Percentiles rank a stretch among this genome's conserved stretches.
Evolutionary conservation across 1,140 invertebrate genomes (phyloP).

Genomic region (Panulirus ornatus): DNA sequence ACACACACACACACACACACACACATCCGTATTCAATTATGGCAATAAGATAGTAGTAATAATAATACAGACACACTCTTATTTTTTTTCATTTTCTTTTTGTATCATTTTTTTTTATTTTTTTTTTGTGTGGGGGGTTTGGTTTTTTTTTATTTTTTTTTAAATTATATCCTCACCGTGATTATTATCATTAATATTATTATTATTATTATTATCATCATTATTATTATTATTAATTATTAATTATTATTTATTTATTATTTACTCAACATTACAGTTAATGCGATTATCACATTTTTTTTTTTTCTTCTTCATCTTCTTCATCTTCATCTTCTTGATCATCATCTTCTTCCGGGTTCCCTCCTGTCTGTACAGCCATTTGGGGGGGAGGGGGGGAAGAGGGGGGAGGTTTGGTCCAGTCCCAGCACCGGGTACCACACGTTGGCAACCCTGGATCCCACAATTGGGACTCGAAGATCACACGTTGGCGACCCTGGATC

Average conservation of each 20-base stretch:
- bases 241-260: constrained; percentile 55
- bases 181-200: too few relatives aligned
- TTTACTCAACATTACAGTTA: constrained; percentile 49
- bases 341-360: neutral
- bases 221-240: constrained; percentile 55
- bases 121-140: too few relatives aligned
- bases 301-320: neutral
- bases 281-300: constrained; percentile 68
- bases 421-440: too few relatives aligned
- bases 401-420: neutral
- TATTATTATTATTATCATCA: constrained; percentile 26
- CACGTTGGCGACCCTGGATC: too few relatives aligned
- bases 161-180: too few relatives aligned
- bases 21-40: constrained; percentile 65
- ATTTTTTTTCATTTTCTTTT: neutral
- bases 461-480: too few relatives aligned
- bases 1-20: constrained; percentile 18
- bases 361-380: too few relatives aligned
- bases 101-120: too few relatives aligned
- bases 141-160: too few relatives aligned
- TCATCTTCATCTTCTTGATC: neutral
- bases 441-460: too few relatives aligned
- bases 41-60: constrained; percentile 63
- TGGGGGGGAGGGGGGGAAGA: neutral
- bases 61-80: constrained; percentile 51